Evolutionary conservation across 2,888 invertebrate species (phyloP).

Genomic region (Daptonema setosum): DNA sequence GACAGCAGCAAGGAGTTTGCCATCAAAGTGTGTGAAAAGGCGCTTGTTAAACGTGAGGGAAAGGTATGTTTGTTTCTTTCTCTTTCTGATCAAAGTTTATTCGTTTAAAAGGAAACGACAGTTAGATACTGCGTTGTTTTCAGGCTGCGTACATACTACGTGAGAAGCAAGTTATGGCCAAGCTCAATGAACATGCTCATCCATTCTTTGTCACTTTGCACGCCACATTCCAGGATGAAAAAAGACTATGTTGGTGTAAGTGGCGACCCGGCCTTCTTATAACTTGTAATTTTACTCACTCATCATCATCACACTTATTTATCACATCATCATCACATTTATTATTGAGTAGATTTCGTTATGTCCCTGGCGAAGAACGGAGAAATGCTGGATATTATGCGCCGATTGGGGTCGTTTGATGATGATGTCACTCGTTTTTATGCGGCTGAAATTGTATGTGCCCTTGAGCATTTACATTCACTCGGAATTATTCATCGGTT

Average conservation of each 20-base stretch:
- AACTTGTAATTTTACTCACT: too few relatives aligned
- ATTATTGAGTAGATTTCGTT: conserved; percentile 49
- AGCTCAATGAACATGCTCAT: conserved; percentile 45
- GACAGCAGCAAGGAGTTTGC: conserved; percentile 73
- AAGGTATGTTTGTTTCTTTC: conserved; percentile 35
- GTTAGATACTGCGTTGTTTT: conserved; percentile 5
- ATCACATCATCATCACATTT: too few relatives aligned
- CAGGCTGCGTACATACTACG: conserved; percentile 61
- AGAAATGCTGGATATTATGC: conserved; percentile 72
- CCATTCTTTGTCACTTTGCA: conserved; percentile 78
- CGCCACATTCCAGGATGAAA: conserved; percentile 83
- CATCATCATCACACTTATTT: too few relatives aligned
- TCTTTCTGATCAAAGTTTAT: too few relatives aligned
- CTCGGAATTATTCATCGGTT: conserved; percentile 67
- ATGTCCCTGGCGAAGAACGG: conserved; percentile 81
- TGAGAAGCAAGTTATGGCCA: conserved; percentile 77
- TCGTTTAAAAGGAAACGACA: not conserved
- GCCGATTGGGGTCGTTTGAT: conserved; percentile 69
- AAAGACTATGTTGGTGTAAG: conserved; percentile 46
- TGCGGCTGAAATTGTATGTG: conserved; percentile 71
- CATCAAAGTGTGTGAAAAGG: conserved; percentile 89
- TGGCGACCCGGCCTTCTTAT: not conserved
- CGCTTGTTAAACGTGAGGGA: conserved; percentile 67
- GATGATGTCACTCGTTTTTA: conserved; percentile 73
- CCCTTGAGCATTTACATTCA: conserved; percentile 68